Evolutionary conservation across 2,113 vertebrate genomes (phyloP).

Genomic region (Gnathonemus longibarbis): DNA sequence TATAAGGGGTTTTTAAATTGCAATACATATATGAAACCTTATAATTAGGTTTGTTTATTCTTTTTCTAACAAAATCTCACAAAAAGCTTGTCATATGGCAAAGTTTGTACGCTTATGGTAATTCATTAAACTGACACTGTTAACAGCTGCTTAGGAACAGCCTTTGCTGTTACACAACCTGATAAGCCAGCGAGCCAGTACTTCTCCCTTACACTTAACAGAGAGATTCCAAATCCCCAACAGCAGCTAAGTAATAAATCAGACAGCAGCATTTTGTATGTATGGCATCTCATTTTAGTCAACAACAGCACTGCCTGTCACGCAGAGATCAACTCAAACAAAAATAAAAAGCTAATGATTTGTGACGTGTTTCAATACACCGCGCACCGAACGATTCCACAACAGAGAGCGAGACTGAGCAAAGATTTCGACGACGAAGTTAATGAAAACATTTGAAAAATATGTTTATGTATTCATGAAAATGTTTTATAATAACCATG

Average conservation of each 20-base stretch:
- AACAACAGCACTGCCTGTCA: slow-evolving; percentile 53
- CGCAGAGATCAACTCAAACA: slow-evolving; percentile 60
- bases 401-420: background rate
- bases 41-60: background rate
- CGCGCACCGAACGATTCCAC: slow-evolving; percentile 47
- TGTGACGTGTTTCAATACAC: slow-evolving; percentile 69
- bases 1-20: background rate
- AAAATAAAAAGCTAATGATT: slow-evolving; percentile 71
- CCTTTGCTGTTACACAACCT: background rate
- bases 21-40: background rate
- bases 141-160: slow-evolving; percentile 30
- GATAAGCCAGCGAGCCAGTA: background rate
- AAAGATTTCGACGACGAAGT: background rate
- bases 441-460: background rate
- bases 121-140: slow-evolving; percentile 47
- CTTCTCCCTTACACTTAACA: slow-evolving; percentile 14
- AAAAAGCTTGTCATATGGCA: background rate
- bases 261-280: background rate
- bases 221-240: background rate
- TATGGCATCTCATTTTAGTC: slow-evolving; percentile 50
- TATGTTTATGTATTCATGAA: background rate
- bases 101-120: slow-evolving; percentile 38
- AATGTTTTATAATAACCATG: background rate
- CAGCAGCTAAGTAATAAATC: slow-evolving; percentile 15
- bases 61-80: background rate